Evolutionary conservation across 2,888 invertebrate genomes (phyloP).

Genomic region (Agapostemon virescens): DNA sequence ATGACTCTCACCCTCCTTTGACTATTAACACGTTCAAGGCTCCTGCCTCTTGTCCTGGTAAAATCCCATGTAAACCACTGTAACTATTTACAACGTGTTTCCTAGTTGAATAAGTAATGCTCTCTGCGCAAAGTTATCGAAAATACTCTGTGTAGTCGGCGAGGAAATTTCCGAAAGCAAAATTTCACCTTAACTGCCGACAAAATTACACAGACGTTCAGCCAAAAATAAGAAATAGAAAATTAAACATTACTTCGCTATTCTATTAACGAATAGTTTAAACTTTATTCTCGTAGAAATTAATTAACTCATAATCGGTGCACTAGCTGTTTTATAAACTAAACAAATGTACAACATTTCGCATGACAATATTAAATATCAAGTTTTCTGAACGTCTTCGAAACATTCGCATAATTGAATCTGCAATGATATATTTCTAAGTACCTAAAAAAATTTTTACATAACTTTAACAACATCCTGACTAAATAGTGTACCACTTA

Average conservation of each 20-base stretch:
- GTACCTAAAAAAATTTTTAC: too few species aligned
- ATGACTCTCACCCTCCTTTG: slow-evolving; percentile 19
- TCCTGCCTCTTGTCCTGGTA: not conserved
- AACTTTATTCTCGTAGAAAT: not conserved
- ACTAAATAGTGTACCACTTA: too few species aligned
- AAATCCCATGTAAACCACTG: slow-evolving; percentile 15
- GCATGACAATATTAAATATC: too few species aligned
- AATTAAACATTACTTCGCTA: not conserved
- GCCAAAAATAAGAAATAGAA: not conserved
- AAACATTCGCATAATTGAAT: too few species aligned
- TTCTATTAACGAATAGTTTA: not conserved
- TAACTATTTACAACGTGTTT: slow-evolving; percentile 22
- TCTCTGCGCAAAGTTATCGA: not conserved
- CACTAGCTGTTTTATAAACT: too few species aligned
- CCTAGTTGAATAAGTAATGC: not conserved
- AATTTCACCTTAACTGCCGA: not conserved
- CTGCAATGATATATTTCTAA: too few species aligned
- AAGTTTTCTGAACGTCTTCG: too few species aligned
- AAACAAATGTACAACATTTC: too few species aligned
- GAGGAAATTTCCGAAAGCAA: not conserved
- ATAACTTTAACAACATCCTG: too few species aligned
- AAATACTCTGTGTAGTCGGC: not conserved
- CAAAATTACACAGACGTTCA: not conserved
- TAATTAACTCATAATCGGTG: too few species aligned
- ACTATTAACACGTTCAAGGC: slow-evolving; percentile 30